Conservation (phyloP, 1,140 invertebrate genomes). For the Euura lappo region DNA sequence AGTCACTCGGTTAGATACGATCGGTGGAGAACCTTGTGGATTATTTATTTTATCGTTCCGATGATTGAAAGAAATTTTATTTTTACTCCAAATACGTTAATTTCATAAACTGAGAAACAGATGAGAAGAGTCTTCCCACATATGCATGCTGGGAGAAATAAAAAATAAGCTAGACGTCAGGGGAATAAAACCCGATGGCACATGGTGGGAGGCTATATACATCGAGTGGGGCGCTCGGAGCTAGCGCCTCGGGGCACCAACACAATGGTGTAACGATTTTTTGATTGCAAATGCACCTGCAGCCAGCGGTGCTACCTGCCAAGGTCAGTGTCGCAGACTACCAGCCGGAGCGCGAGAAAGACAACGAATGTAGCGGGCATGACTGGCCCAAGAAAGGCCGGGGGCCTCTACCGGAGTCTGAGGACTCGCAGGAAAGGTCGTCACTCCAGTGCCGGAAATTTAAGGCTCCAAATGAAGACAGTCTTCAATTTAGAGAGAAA, state of each 20-base stretch:
- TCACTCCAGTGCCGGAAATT: background rate
- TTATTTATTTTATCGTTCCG: no score
- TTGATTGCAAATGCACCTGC: constrained; percentile 15
- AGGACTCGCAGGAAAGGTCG: background rate
- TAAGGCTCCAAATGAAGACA: background rate
- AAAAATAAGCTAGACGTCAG: background rate
- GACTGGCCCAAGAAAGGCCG: constrained; percentile 6
- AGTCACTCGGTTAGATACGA: no score
- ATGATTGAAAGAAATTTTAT: no score
- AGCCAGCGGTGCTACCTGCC: background rate
- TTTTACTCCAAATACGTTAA: no score
- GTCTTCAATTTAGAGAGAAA: no score
- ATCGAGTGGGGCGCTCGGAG: background rate
- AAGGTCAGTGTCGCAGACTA: constrained; percentile 12
- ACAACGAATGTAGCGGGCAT: background rate
- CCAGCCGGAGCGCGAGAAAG: background rate
- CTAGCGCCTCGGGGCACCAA: constrained; percentile 6
- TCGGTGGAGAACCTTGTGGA: no score
- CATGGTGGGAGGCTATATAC: background rate
- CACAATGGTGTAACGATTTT: constrained; percentile 14
- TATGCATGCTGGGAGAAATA: no score
- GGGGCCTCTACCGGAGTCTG: background rate
- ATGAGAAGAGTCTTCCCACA: no score
- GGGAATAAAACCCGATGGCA: background rate
- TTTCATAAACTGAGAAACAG: no score